Conservation (phyloP, 2,888 invertebrate species). For the Epirrita christyi region DNA sequence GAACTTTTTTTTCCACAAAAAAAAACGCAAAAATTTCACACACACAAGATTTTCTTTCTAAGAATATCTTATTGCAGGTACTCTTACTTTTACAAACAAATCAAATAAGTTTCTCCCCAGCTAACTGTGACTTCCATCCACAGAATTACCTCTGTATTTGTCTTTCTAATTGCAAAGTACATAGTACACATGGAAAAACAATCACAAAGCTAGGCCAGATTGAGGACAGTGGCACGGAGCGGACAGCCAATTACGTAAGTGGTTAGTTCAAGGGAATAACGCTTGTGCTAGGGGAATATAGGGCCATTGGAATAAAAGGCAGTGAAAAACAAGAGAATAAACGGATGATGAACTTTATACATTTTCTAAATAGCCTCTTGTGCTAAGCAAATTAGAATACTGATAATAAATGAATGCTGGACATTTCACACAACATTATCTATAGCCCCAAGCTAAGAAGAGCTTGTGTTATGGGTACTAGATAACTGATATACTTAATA, state of each 20-base stretch:
- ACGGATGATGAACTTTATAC: slow-evolving; percentile 2
- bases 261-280: slow-evolving; percentile 8
- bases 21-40: too few species aligned
- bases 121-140: background rate
- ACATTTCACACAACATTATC: too few species aligned
- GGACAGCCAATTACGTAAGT: slow-evolving; percentile 22
- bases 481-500: too few species aligned
- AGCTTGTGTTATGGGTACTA: too few species aligned
- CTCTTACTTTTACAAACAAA: background rate
- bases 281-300: background rate
- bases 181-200: slow-evolving; percentile 15
- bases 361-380: background rate
- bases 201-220: slow-evolving; percentile 11
- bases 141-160: background rate
- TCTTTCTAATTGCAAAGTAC: slow-evolving; percentile 21
- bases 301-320: slow-evolving; percentile 3
- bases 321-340: background rate
- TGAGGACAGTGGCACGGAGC: slow-evolving; percentile 11
- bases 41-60: too few species aligned
- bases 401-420: too few species aligned
- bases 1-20: too few species aligned
- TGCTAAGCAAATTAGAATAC: background rate
- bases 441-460: too few species aligned
- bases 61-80: too few species aligned
- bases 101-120: background rate